These are phyloP conservation scores for Meiosimyza decipiens DNA, from an alignment of 2,888 invertebrate species.

Conservation along the genomic window DNA sequence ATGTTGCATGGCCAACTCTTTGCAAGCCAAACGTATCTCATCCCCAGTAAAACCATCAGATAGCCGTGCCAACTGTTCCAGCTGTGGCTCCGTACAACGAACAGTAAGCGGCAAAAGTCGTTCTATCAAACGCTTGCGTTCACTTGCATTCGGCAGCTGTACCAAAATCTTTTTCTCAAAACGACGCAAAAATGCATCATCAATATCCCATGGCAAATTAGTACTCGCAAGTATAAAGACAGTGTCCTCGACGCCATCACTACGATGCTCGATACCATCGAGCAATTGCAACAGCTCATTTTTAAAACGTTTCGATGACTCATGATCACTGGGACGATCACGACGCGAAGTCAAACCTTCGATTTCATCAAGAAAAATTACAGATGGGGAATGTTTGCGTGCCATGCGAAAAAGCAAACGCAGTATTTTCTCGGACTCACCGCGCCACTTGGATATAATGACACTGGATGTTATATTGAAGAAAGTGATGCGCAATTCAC, in stretches of 20 bases:
- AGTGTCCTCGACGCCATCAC: slow-evolving; percentile 45
- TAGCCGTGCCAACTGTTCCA: slow-evolving; percentile 68
- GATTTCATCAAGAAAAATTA: slow-evolving; percentile 93
- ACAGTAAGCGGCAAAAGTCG: slow-evolving; percentile 70
- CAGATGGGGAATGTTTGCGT: slow-evolving; percentile 84
- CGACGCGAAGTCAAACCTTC: slow-evolving; percentile 82
- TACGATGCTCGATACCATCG: slow-evolving; percentile 77
- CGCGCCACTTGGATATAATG: slow-evolving; percentile 95
- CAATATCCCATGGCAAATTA: slow-evolving; percentile 94
- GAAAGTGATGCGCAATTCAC: slow-evolving; percentile 75
- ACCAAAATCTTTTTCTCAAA: slow-evolving; percentile 89
- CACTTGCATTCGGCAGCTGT: slow-evolving; percentile 77
- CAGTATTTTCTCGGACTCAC: slow-evolving; percentile 93
- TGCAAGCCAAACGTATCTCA: slow-evolving; percentile 87
- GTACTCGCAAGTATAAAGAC: slow-evolving; percentile 84
- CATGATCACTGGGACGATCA: slow-evolving; percentile 78
- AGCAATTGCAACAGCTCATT: slow-evolving; percentile 88
- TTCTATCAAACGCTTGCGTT: slow-evolving; percentile 77
- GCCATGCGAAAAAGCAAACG: slow-evolving; percentile 90
- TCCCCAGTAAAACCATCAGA: slow-evolving; percentile 88
- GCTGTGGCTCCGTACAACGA: slow-evolving; percentile 47
- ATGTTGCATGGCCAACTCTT: slow-evolving; percentile 87
- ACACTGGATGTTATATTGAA: slow-evolving; percentile 92
- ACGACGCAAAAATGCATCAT: slow-evolving; percentile 86
- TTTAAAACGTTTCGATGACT: slow-evolving; percentile 88